A percentile compares a stretch with the other conserved stretches of the same genome.
Conservation (phyloP, 2,888 invertebrate species). For the Agrochola litura region DNA sequence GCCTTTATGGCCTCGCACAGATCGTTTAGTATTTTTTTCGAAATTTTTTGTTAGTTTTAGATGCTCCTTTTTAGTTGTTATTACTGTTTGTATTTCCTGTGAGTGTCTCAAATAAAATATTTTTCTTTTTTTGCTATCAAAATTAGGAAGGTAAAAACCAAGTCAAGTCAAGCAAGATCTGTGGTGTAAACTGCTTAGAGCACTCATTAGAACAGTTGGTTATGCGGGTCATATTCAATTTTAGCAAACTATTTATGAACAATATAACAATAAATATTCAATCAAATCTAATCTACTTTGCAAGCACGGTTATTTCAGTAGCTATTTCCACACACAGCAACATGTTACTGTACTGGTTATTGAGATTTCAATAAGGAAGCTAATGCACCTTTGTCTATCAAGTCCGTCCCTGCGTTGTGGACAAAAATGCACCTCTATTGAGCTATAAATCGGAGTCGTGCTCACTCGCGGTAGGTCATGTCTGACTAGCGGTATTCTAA, state of each 20-base stretch:
- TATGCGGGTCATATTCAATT: background rate
- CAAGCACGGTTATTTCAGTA: background rate
- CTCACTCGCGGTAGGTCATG: constrained; percentile 59
- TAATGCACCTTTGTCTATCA: background rate
- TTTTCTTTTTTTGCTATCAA: background rate
- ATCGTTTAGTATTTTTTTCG: no score
- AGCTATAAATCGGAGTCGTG: constrained; percentile 60
- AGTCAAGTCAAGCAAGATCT: background rate
- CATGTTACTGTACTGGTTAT: background rate
- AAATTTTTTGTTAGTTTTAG: no score
- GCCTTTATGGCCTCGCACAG: no score
- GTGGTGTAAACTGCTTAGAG: background rate
- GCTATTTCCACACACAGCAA: background rate
- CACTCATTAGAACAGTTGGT: background rate
- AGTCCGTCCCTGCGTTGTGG: constrained; percentile 50
- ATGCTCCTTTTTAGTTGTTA: no score
- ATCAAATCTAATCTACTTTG: background rate
- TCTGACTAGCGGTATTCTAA: constrained; percentile 53
- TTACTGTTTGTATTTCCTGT: no score
- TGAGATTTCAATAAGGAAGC: background rate
- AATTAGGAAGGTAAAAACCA: background rate
- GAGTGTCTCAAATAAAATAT: no score
- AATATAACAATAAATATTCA: background rate
- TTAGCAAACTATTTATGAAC: background rate
- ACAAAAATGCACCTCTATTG: constrained; percentile 60